Evolutionary conservation across 2,797 vertebrate species (phyloP).

Genomic region (Spheniscus humboldti): DNA sequence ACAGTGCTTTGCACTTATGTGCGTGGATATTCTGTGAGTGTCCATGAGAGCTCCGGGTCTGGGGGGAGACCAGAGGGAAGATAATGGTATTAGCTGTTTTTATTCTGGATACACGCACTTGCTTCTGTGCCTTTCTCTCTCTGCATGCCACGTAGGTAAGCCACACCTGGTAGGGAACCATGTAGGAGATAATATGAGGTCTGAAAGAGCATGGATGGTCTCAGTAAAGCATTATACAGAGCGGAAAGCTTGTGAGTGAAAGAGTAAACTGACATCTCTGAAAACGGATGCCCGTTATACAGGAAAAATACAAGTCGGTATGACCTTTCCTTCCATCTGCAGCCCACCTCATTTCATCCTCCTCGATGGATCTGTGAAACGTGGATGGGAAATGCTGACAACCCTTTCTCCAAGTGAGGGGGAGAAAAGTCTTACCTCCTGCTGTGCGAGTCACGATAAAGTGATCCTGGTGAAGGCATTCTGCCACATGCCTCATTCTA

Average conservation of each 20-base stretch:
- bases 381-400: background rate
- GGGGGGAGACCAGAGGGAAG: background rate
- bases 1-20: background rate
- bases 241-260: background rate
- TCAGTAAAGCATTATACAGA: background rate
- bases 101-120: background rate
- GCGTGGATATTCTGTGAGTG: background rate
- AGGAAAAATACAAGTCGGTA: background rate
- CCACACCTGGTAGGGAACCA: background rate
- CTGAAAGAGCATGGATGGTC: background rate
- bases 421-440: background rate
- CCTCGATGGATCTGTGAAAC: background rate
- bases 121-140: background rate
- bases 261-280: background rate
- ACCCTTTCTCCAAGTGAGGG: background rate
- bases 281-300: background rate
- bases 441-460: background rate
- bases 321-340: background rate
- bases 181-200: background rate
- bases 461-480: background rate
- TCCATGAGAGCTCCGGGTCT: background rate
- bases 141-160: background rate
- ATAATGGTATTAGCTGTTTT: background rate
- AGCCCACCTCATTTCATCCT: background rate
- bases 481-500: background rate